Conservation (phyloP, 2,888 invertebrate species). For the Ethmia dodecea region DNA sequence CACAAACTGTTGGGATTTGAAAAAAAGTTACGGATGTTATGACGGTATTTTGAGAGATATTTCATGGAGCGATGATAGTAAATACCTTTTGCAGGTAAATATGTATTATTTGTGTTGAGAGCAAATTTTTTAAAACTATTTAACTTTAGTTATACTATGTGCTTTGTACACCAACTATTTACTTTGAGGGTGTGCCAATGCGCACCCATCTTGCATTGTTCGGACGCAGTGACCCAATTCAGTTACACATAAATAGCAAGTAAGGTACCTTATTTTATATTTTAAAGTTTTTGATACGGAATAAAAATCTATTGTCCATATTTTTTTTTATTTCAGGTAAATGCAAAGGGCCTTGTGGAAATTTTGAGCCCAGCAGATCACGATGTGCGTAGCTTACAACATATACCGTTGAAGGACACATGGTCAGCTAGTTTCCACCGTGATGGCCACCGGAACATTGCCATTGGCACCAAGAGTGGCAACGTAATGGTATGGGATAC, state of each 20-base stretch:
- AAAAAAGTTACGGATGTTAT: constrained; percentile 68
- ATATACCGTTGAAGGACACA: constrained; percentile 63
- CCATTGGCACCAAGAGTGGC: constrained; percentile 64
- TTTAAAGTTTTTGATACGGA: no score
- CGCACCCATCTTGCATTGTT: constrained; percentile 23
- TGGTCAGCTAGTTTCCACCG: constrained; percentile 69
- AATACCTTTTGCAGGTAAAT: constrained; percentile 67
- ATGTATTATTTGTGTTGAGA: background rate
- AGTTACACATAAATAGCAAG: no score
- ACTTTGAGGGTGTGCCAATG: constrained; percentile 18
- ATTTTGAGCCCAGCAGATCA: constrained; percentile 60
- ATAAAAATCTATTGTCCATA: no score
- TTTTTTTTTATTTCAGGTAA: constrained; percentile 68
- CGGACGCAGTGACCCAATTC: constrained; percentile 5
- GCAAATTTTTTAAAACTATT: background rate
- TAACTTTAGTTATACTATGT: background rate
- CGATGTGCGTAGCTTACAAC: constrained; percentile 62
- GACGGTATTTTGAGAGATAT: constrained; percentile 61
- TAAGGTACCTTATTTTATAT: no score
- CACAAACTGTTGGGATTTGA: constrained; percentile 70
- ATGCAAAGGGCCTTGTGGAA: constrained; percentile 62
- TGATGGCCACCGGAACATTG: constrained; percentile 63
- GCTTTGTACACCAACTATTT: background rate
- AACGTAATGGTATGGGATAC: constrained; percentile 72
- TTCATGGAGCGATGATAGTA: constrained; percentile 72